Evolutionary conservation across 2,888 invertebrate species (phyloP).

Genomic region (Pyrrhia umbra): DNA sequence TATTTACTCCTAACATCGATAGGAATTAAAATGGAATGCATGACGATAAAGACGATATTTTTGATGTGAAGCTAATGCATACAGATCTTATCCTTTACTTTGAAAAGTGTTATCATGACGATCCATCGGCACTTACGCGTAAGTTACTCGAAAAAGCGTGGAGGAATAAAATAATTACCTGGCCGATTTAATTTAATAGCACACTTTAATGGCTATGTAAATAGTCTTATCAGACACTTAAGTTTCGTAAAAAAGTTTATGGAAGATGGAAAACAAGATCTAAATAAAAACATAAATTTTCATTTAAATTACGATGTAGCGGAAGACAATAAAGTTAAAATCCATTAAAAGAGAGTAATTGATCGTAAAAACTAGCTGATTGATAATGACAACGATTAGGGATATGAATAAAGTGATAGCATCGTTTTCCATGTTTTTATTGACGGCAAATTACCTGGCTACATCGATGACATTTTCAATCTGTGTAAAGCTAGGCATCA

Average conservation of each 20-base stretch:
- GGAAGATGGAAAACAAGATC: conserved; percentile 30
- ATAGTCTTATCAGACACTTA: conserved; percentile 59
- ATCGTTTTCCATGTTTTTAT: conserved; percentile 44
- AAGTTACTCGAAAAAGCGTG: conserved; percentile 34
- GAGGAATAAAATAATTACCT: conserved; percentile 40
- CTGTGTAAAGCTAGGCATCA: conserved; percentile 22
- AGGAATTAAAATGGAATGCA: conserved; percentile 21
- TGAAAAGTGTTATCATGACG: conserved; percentile 22
- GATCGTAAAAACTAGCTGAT: conserved; percentile 56
- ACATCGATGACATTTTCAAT: conserved; percentile 37
- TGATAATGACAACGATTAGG: conserved; percentile 55
- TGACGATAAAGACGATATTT: conserved; percentile 38
- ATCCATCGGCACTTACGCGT: conserved; percentile 37
- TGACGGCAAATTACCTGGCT: conserved; percentile 38
- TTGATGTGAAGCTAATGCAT: conserved; percentile 14
- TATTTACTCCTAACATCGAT: conserved; percentile 16
- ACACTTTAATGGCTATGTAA: conserved; percentile 54
- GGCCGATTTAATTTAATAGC: conserved; percentile 46
- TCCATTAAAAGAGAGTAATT: conserved; percentile 53
- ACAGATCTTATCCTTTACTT: conserved; percentile 16
- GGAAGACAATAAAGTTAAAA: conserved; percentile 48
- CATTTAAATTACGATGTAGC: conserved; percentile 37
- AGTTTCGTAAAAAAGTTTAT: conserved; percentile 31
- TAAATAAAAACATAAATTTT: conserved; percentile 51
- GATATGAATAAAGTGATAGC: conserved; percentile 53